A percentile compares a stretch with the other conserved stretches of the same genome.
phyloP scores from a whole-genome alignment of 30 jellyfish, hydroid and myxozoan species.

The Sanderia malayensis region DNA sequence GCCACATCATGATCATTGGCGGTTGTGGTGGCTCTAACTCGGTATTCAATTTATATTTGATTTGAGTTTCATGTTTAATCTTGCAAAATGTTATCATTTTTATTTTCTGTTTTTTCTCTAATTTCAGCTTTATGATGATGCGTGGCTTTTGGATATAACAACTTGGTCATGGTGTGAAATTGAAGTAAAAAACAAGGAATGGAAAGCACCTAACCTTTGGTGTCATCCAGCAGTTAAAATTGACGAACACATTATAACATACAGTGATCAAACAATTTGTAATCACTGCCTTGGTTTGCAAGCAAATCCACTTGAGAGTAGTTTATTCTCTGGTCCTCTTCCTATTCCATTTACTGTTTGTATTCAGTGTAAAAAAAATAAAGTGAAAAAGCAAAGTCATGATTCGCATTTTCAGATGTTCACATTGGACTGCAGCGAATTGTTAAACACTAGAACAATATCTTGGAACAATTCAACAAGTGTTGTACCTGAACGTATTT shows the following conservation, averaged over 20 bases:
- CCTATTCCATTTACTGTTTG: constrained; percentile 36
- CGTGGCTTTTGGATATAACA: constrained; percentile 67
- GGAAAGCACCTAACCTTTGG: constrained; percentile 90
- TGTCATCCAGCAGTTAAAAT: constrained; percentile 81
- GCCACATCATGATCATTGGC: constrained; percentile 62
- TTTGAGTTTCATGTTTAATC: not conserved
- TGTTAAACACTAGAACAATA: constrained; percentile 8
- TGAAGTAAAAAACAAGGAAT: constrained; percentile 25
- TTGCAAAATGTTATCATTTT: no score
- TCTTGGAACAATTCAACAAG: constrained; percentile 57
- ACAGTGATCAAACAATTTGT: constrained; percentile 88
- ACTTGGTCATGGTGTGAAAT: constrained; percentile 77
- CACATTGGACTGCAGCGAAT: constrained; percentile 47
- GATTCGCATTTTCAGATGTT: constrained; percentile 77
- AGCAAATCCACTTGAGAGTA: constrained; percentile 21
- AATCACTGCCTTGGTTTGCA: constrained; percentile 44
- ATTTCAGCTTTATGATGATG: constrained; percentile 79
- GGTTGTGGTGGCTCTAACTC: constrained; percentile 97
- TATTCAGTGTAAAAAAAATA: constrained; percentile 17
- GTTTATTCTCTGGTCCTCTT: constrained; percentile 46
- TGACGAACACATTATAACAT: constrained; percentile 51
- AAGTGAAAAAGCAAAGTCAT: constrained; percentile 20
- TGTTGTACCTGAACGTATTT: constrained; percentile 43
- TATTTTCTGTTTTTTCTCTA: not conserved
- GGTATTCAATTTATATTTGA: constrained; percentile 26